phyloP scores from a whole-genome alignment of 2,797 vertebrate genomes.

The Pseudomugil gertrudae region DNA sequence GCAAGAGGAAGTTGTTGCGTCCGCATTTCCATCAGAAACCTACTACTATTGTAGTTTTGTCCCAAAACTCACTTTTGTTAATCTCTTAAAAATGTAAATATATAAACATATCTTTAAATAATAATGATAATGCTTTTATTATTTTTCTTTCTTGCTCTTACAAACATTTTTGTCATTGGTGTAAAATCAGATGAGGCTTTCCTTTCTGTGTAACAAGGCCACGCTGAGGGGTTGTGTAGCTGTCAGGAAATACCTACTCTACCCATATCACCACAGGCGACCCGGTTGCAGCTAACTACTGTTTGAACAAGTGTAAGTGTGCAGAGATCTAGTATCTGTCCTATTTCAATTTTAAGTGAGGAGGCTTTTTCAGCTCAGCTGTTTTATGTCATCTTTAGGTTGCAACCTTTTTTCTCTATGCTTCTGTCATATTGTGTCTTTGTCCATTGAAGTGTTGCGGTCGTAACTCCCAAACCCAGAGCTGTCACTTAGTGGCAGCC shows the following conservation, averaged over 20 bases:
- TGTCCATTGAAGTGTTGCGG: constrained; percentile 43
- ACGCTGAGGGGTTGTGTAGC: constrained; percentile 42
- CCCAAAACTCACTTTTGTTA: background rate
- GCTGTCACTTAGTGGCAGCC: constrained; percentile 67
- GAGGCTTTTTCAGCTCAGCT: constrained; percentile 14
- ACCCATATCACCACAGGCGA: background rate
- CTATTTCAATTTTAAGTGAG: constrained; percentile 46
- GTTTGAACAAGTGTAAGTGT: constrained; percentile 43
- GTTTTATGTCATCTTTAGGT: constrained; percentile 46
- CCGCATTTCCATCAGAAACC: background rate
- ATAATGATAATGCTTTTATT: background rate
- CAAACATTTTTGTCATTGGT: constrained; percentile 20
- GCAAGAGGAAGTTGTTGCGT: constrained; percentile 65
- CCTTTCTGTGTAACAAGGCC: constrained; percentile 22
- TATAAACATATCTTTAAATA: background rate
- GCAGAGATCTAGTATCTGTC: constrained; percentile 33
- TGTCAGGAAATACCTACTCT: constrained; percentile 35
- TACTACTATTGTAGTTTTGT: constrained; percentile 4
- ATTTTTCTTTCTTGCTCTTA: background rate
- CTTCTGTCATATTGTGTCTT: constrained; percentile 59
- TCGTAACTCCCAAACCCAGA: constrained; percentile 35
- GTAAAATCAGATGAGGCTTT: constrained; percentile 24
- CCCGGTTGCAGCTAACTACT: constrained; percentile 27
- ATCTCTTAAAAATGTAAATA: no score
- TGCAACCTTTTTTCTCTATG: constrained; percentile 52